Evolutionary conservation across 2,797 vertebrate genomes (phyloP).

Genomic region (Eptatretus atami): DNA sequence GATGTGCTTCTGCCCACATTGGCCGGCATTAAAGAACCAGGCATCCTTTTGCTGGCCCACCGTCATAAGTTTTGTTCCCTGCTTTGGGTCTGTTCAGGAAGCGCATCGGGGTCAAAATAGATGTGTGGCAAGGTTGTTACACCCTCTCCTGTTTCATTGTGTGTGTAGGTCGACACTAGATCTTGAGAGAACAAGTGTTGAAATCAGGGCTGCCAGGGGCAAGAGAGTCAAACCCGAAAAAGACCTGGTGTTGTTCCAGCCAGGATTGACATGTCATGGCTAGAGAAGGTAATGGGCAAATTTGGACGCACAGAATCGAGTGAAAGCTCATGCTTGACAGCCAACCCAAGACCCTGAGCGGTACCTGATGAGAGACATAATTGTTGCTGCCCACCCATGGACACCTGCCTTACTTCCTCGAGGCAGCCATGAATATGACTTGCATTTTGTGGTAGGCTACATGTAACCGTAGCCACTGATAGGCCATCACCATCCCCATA

Average conservation of each 20-base stretch:
- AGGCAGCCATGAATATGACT: constrained; percentile 90
- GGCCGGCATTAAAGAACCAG: constrained; percentile 5
- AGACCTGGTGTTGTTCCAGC: background rate
- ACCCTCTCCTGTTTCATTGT: constrained; percentile 12
- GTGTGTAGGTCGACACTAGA: background rate
- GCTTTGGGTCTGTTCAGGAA: constrained; percentile 98
- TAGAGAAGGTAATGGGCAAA: background rate
- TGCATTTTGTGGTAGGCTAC: constrained; percentile 50
- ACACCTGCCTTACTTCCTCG: constrained; percentile 33
- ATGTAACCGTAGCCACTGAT: constrained; percentile 76
- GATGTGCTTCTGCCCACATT: background rate
- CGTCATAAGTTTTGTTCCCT: constrained; percentile 95
- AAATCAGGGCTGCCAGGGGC: constrained; percentile 15
- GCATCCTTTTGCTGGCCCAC: constrained; percentile 18
- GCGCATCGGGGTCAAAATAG: constrained; percentile 99
- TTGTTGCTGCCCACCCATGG: constrained; percentile 2
- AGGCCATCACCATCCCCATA: constrained; percentile 79
- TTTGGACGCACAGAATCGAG: constrained; percentile 3
- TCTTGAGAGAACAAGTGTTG: constrained; percentile 11
- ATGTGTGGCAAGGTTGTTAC: constrained; percentile 77
- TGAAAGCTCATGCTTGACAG: constrained; percentile 24
- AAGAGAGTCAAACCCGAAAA: constrained; percentile 23
- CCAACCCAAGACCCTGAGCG: constrained; percentile 50
- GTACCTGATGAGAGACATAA: constrained; percentile 10
- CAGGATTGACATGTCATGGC: background rate